These are phyloP conservation scores for Typhlichthys subterraneus DNA, from an alignment of 2,797 vertebrate genomes.

Conservation along the genomic window DNA sequence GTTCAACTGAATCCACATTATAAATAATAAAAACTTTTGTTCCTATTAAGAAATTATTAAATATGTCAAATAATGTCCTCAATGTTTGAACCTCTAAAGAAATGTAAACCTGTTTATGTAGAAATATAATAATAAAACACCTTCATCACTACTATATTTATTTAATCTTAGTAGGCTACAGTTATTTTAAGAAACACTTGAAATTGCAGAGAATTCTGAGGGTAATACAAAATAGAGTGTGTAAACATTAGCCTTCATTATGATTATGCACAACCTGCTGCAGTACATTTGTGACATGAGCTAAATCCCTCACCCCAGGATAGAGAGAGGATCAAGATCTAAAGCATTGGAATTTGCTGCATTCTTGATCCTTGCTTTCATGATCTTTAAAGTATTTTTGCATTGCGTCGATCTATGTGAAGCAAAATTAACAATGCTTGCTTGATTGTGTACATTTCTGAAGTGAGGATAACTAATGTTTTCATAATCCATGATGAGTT, in stretches of 20 bases:
- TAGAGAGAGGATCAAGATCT: slow-evolving; percentile 35
- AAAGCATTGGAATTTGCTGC: slow-evolving; percentile 27
- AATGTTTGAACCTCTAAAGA: no score
- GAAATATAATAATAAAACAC: slow-evolving; percentile 1
- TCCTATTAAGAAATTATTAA: no score
- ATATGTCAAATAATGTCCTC: no score
- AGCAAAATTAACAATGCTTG: slow-evolving; percentile 76
- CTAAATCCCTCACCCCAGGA: slow-evolving; percentile 19
- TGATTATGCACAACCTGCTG: slow-evolving; percentile 28
- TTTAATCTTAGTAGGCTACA: not conserved
- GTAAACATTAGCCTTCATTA: not conserved
- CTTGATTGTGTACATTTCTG: slow-evolving; percentile 74
- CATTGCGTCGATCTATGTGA: slow-evolving; percentile 59
- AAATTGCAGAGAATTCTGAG: slow-evolving; percentile 52
- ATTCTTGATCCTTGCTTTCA: slow-evolving; percentile 47
- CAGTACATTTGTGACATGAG: slow-evolving; percentile 34
- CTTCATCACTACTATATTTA: slow-evolving; percentile 45
- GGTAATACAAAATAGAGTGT: slow-evolving; percentile 29
- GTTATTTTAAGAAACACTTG: slow-evolving; percentile 31
- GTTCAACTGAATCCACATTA: no score
- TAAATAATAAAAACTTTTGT: no score
- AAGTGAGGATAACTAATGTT: slow-evolving; percentile 82
- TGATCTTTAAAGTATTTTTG: slow-evolving; percentile 55
- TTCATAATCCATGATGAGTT: slow-evolving; percentile 75
- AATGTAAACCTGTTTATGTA: no score